Conservation (phyloP, 2,113 vertebrate genomes). For the Thamnaconus septentrionalis region DNA sequence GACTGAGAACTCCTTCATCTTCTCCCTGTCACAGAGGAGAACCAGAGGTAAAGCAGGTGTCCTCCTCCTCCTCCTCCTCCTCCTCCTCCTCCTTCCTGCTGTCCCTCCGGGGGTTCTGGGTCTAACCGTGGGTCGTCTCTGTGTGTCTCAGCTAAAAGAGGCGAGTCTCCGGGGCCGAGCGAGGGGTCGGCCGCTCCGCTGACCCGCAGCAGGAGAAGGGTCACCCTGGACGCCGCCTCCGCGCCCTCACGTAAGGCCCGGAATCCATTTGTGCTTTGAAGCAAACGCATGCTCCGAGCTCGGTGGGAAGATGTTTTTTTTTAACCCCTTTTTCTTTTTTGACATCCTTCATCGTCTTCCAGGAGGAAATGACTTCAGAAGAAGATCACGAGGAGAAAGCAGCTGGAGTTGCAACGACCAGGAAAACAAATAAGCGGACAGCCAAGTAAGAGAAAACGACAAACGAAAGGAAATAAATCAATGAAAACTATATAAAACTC, state of each 20-base stretch:
- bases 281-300: neutral
- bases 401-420: conserved; percentile 42
- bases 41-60: conserved; percentile 76
- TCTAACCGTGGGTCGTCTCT: conserved; percentile 7
- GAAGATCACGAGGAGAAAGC: conserved; percentile 32
- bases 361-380: conserved; percentile 54
- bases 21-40: conserved; percentile 80
- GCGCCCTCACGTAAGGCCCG: conserved; percentile 33
- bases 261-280: neutral
- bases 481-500: neutral
- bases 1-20: conserved; percentile 71
- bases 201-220: conserved; percentile 58
- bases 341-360: neutral
- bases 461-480: neutral
- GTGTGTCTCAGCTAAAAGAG: conserved; percentile 50
- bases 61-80: too few relatives aligned
- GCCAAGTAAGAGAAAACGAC: conserved; percentile 58
- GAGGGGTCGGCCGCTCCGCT: conserved; percentile 20
- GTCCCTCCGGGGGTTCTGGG: neutral
- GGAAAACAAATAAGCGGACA: conserved; percentile 53
- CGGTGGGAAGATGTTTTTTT: neutral
- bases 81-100: neutral
- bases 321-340: neutral
- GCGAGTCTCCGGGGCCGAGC: conserved; percentile 20
- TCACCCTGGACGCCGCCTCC: neutral